Percentiles rank a stretch among this genome's conserved stretches.
These are phyloP conservation scores for Triplophysa tibetana DNA, from an alignment of 2,113 vertebrate genomes.

Conservation along the genomic window DNA sequence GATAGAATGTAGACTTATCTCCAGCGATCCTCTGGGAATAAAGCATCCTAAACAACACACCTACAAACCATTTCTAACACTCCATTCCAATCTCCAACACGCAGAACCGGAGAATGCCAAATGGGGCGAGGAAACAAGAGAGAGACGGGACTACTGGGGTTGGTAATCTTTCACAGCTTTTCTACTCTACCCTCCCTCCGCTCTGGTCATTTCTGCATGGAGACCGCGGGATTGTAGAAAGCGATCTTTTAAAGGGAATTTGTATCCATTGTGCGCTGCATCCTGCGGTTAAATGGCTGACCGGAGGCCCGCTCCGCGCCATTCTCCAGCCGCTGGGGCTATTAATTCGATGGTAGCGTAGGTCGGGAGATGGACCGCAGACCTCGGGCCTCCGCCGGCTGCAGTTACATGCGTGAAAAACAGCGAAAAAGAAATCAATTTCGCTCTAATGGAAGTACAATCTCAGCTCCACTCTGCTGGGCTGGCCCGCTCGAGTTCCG, in stretches of 20 bases:
- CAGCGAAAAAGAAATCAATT: constrained; percentile 47
- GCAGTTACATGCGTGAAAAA: constrained; percentile 33
- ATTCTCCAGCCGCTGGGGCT: not conserved
- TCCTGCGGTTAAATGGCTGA: constrained; percentile 43
- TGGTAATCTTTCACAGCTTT: not conserved
- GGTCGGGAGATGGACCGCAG: not conserved
- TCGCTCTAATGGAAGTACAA: constrained; percentile 34
- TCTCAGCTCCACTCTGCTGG: constrained; percentile 10
- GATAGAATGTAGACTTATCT: not conserved
- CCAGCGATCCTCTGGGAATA: not conserved
- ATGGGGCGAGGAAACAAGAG: not conserved
- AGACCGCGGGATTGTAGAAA: constrained; percentile 5
- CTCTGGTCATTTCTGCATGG: constrained; percentile 32
- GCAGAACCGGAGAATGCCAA: not conserved
- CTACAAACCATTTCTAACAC: not conserved
- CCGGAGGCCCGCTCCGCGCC: not conserved
- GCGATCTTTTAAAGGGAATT: constrained; percentile 42
- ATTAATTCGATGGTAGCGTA: constrained; percentile 23
- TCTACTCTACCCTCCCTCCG: not conserved
- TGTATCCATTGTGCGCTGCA: constrained; percentile 14
- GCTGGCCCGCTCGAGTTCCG: not conserved
- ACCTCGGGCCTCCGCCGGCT: not conserved
- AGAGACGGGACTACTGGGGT: not conserved
- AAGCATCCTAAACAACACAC: not conserved
- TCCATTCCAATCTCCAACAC: not conserved